These are phyloP conservation scores for Formica aserva DNA, from an alignment of 2,888 invertebrate genomes.

Conservation along the genomic window DNA sequence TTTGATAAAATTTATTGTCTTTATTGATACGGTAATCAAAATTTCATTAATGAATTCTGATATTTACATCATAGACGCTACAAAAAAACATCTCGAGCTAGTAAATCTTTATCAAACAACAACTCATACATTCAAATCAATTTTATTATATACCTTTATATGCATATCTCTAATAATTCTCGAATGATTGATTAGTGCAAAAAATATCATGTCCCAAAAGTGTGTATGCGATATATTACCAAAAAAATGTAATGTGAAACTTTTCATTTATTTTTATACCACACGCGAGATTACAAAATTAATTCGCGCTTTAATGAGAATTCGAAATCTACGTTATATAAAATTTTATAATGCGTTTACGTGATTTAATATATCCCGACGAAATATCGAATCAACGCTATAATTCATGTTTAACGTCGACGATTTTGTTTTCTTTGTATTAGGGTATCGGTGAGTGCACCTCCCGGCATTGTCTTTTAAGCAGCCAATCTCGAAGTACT, in stretches of 20 bases:
- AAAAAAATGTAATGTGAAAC: slow-evolving; percentile 8
- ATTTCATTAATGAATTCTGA: not conserved
- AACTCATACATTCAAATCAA: not conserved
- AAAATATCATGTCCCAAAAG: not conserved
- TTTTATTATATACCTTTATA: slow-evolving; percentile 2
- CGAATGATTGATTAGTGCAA: slow-evolving; percentile 25
- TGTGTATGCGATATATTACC: not conserved
- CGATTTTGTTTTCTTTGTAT: slow-evolving; percentile 35
- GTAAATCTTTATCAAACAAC: slow-evolving; percentile 7
- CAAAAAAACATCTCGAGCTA: not conserved
- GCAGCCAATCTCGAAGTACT: slow-evolving; percentile 52
- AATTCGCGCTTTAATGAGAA: slow-evolving; percentile 27
- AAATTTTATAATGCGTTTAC: not conserved
- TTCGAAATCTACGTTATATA: not conserved
- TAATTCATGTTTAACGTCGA: slow-evolving; percentile 11
- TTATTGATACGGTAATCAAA: not conserved
- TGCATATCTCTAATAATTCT: slow-evolving; percentile 14
- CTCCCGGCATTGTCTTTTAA: slow-evolving; percentile 48
- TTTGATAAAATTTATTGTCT: slow-evolving; percentile 38
- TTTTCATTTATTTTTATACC: not conserved
- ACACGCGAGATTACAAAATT: slow-evolving; percentile 21
- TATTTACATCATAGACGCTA: not conserved
- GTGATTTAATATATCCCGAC: not conserved
- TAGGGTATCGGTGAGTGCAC: slow-evolving; percentile 15
- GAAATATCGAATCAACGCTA: not conserved